phyloP scores from a whole-genome alignment of 2,888 invertebrate species.

The Sphaeridia pumilis region DNA sequence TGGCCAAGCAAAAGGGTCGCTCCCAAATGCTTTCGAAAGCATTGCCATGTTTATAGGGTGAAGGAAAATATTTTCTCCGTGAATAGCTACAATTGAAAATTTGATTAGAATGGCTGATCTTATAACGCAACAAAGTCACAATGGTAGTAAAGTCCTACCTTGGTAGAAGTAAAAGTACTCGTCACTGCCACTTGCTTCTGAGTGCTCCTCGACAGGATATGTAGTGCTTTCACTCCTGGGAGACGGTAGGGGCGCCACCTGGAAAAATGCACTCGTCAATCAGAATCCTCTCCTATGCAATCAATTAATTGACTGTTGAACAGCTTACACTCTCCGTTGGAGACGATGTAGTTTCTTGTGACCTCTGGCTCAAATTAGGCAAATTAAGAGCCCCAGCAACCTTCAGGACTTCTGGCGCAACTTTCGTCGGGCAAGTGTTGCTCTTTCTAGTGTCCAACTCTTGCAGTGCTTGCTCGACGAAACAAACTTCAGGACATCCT shows the following conservation, averaged over 20 bases:
- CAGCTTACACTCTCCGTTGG: too few relatives aligned
- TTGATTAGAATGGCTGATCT: too few relatives aligned
- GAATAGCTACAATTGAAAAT: constrained; percentile 64
- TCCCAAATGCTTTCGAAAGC: constrained; percentile 74
- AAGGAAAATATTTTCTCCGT: constrained; percentile 85
- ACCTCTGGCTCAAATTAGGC: not conserved
- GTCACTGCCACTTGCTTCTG: too few relatives aligned
- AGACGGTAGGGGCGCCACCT: too few relatives aligned
- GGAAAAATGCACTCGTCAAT: too few relatives aligned
- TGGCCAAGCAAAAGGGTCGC: constrained; percentile 61
- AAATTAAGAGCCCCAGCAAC: constrained; percentile 9
- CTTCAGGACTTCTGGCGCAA: not conserved
- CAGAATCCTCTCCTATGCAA: too few relatives aligned
- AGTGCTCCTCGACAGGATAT: too few relatives aligned
- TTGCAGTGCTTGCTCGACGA: constrained; percentile 68
- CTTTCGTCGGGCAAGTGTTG: not conserved
- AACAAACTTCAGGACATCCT: constrained; percentile 65
- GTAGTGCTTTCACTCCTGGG: too few relatives aligned
- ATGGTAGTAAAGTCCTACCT: too few relatives aligned
- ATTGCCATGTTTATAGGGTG: constrained; percentile 82
- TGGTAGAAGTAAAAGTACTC: constrained; percentile 72
- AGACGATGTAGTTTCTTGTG: not conserved
- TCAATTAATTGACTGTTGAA: too few relatives aligned
- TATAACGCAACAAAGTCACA: too few relatives aligned
- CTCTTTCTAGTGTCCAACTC: constrained; percentile 44